A percentile compares a stretch with the other conserved stretches of the same genome.
Conservation (phyloP, 2,113 vertebrate genomes). For the Cyanocitta stelleri region DNA sequence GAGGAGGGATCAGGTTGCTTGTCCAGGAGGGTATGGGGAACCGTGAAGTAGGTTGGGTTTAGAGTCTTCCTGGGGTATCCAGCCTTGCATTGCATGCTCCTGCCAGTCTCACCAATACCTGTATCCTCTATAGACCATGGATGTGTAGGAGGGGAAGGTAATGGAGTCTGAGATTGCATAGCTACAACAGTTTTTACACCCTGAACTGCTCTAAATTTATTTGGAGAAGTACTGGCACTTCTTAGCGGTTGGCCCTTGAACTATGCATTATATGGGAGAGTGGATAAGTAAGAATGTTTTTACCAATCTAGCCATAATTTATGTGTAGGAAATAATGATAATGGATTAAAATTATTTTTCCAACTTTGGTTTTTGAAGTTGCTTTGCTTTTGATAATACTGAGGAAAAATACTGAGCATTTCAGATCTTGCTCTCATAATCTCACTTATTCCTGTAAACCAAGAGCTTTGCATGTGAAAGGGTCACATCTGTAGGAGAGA, state of each 20-base stretch:
- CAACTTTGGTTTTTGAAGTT: background rate
- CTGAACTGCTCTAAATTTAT: background rate
- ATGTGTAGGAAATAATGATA: background rate
- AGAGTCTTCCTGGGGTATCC: background rate
- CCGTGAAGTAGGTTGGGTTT: background rate
- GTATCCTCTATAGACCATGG: background rate
- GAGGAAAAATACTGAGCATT: background rate
- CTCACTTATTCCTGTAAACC: background rate
- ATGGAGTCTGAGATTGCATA: background rate
- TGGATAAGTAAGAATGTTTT: background rate
- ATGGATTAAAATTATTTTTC: background rate
- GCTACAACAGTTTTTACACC: background rate
- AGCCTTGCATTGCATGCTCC: rapidly evolving
- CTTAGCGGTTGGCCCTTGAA: background rate
- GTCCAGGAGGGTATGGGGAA: background rate
- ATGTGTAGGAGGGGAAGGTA: rapidly evolving
- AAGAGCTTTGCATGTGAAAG: background rate
- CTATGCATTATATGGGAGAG: rapidly evolving
- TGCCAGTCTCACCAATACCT: background rate
- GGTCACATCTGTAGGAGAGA: background rate
- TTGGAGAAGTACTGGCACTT: background rate
- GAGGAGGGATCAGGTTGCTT: background rate
- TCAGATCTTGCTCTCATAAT: background rate
- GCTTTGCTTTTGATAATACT: background rate
- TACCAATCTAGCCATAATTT: background rate